Evolutionary conservation across 2,888 invertebrate genomes (phyloP), one percentile per base, ranked within the genome.

Genomic region (Pterostichus niger): DNA sequence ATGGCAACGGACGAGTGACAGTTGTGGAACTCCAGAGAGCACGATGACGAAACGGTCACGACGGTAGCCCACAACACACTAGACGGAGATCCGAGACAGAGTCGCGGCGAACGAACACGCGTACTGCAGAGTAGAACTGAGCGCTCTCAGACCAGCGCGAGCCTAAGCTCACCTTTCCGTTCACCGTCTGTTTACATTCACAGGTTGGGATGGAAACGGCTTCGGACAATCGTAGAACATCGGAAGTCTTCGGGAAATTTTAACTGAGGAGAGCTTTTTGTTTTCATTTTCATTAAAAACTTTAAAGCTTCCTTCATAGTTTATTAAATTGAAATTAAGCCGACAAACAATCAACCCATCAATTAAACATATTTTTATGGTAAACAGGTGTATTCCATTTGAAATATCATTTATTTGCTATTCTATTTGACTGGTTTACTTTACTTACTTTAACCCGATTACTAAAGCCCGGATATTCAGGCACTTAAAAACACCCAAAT

Each of bases 171-270:
- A 71, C 68, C 80, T 80, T 64, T 68, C 52, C 56, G 68, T 61
- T 61, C 56, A 54, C 77, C 54, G 54, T 75, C 52, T 81, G 82
- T 82, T 82, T 82, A 82, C 82, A 82, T 82, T 82, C 82, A 82
- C 75, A 59, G 82, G 82, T 82, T 82, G 73, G 44, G 82, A 82
- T 82, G 82, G 82, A 75, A 82, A 82, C 82, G 33, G 61, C 73
- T 81, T 56, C 71, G 81, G 44, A 54, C 81, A n/a, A 15, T 75
- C 75, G 75, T 56, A 6, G n/a, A 9, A 24, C 15, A 10, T 54
- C 82, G 82, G 82, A 59, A 11, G 33, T 75, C 82, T 82, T 82
- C 82, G 82, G 73, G 9, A 15, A 49, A 13, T 78, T 61, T 59
- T 44, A 78, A 56, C 40, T 17, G 1, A 10, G 6, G 6, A 31